These are phyloP conservation scores for Ginglymostoma cirratum DNA, from an alignment of 2,113 vertebrate species.

Conservation along the genomic window DNA sequence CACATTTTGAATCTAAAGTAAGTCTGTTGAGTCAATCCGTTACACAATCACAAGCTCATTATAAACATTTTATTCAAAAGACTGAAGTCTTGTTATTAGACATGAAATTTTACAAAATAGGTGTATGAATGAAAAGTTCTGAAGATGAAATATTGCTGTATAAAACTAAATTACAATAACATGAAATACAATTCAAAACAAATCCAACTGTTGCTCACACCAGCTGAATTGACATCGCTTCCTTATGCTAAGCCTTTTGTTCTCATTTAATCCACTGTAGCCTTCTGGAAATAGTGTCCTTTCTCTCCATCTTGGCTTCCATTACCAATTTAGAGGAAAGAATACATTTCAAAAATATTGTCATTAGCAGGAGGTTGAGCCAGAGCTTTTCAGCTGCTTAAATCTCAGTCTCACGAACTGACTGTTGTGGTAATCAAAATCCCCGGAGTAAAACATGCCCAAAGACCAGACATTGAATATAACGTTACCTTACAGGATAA, in stretches of 20 bases:
- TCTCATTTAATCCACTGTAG: background rate
- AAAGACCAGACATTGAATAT: background rate
- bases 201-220: background rate
- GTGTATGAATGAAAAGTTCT: background rate
- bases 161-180: background rate
- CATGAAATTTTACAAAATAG: background rate
- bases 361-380: background rate
- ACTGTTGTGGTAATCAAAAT: background rate
- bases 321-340: background rate
- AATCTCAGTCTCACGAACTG: background rate
- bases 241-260: background rate
- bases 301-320: background rate
- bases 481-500: background rate
- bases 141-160: background rate
- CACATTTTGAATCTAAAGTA: background rate
- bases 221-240: background rate
- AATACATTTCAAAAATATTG: background rate
- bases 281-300: background rate
- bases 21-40: background rate
- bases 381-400: background rate
- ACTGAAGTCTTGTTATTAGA: background rate
- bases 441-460: background rate
- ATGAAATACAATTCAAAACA: background rate
- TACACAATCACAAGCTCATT: background rate
- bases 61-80: background rate